Base-by-base conservation (phyloP, 2,888 invertebrate genomes). In the Gastracanthus pulcherrimus region DNA sequence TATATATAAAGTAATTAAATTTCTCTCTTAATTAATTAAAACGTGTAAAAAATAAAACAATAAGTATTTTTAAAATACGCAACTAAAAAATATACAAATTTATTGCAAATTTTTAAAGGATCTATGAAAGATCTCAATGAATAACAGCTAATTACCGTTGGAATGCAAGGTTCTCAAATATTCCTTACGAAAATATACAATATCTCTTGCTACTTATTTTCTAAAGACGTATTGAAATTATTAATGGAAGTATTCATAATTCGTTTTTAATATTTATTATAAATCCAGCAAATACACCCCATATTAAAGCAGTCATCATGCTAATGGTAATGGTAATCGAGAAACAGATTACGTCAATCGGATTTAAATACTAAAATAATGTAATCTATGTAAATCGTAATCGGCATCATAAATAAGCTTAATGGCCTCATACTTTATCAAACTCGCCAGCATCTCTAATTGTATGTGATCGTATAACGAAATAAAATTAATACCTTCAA, bases 271-370 rank as follows among this genome's bases (percentile, higher is more conserved):
- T 70, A 70, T 70, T 69, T 48, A 48, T 36, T 11, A 23, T 4
- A 26, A 62, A 48, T 48, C 48, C 38, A 36, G 23, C 62, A 36
- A 60, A 36, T 45, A 31, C 11, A 60, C n/a, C 23, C 45, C 26
- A 29, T 9, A 36, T 48, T 60, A 36, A 31, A 76, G 13, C 36
- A 19, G 3, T 19, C 23, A 48, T 7, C 26, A 23, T 13, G 13
- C 23, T 34, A 5, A 13, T 13, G 38, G 19, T 62, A 70, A 45
- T 34, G 19, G 26, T 23, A 78, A 71, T 34, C 66, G 38, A 72
- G 72, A 72, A 66, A 26, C 3, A 55, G 41, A 78, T 72, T 72
- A 78, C 72, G 23, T 34, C 31, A 36, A 67, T 66, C 23, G 55
- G 31, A 41, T 66, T 58, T 36, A 58, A 11, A 16, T 2, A 29